Conservation (phyloP, 2,888 invertebrate genomes). For the Sarcophaga variegata region DNA sequence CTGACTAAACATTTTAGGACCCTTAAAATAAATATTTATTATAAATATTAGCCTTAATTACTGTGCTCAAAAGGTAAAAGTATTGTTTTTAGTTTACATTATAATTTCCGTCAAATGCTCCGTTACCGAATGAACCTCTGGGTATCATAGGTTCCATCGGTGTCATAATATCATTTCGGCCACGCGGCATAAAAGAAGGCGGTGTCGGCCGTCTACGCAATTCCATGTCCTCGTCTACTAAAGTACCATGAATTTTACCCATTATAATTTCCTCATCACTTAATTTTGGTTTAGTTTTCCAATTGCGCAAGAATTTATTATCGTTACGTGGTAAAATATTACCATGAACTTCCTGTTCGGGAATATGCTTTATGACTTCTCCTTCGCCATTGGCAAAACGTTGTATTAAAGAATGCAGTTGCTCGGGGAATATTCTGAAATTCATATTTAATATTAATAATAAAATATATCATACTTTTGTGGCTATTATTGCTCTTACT, state of each 20-base stretch:
- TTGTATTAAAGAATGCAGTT: slow-evolving; percentile 80
- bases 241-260: slow-evolving; percentile 81
- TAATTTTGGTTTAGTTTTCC: slow-evolving; percentile 74
- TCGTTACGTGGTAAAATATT: slow-evolving; percentile 79
- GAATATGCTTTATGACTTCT: slow-evolving; percentile 61
- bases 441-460: background rate
- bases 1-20: slow-evolving; percentile 82
- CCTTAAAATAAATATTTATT: slow-evolving; percentile 67
- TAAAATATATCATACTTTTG: background rate
- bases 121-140: slow-evolving; percentile 76
- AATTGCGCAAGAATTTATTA: slow-evolving; percentile 69
- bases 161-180: slow-evolving; percentile 76
- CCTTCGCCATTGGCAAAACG: slow-evolving; percentile 77
- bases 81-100: slow-evolving; percentile 72
- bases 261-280: slow-evolving; percentile 80
- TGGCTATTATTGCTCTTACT: slow-evolving; percentile 78
- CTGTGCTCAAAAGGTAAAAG: slow-evolving; percentile 27
- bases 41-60: background rate
- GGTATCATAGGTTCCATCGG: slow-evolving; percentile 76
- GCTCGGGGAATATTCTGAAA: slow-evolving; percentile 79
- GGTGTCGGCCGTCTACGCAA: slow-evolving; percentile 63
- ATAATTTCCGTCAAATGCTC: slow-evolving; percentile 80
- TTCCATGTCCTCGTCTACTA: slow-evolving; percentile 75
- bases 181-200: slow-evolving; percentile 73
- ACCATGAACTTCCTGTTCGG: slow-evolving; percentile 70